phyloP scores from a whole-genome alignment of 2,888 invertebrate genomes.

The Clostera curtula region DNA sequence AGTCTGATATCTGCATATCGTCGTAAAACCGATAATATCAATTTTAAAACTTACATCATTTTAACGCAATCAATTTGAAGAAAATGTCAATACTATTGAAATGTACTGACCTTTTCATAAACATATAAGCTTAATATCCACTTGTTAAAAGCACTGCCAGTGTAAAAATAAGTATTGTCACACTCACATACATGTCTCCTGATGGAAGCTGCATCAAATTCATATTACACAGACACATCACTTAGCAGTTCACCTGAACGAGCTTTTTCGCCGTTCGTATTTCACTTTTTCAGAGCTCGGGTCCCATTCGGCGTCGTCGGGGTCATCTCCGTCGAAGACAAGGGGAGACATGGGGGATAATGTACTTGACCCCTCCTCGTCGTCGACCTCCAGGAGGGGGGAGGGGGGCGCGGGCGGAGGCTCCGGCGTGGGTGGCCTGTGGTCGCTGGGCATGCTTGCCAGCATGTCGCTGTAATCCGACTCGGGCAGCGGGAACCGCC shows the following conservation, averaged over 20 bases:
- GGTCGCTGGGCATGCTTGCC: slow-evolving; percentile 79
- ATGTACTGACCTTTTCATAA: no score
- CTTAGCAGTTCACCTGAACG: slow-evolving; percentile 34
- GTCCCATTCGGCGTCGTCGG: slow-evolving; percentile 91
- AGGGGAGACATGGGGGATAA: slow-evolving; percentile 44
- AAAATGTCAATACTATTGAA: no score
- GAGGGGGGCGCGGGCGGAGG: slow-evolving; percentile 7
- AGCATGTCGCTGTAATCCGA: slow-evolving; percentile 81
- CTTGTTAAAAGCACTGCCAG: no score
- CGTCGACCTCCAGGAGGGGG: slow-evolving; percentile 8
- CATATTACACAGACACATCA: not conserved
- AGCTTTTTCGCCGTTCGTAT: slow-evolving; percentile 40
- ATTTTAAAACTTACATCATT: no score
- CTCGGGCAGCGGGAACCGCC: slow-evolving; percentile 83
- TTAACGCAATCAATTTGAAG: no score
- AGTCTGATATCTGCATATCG: no score
- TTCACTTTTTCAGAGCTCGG: slow-evolving; percentile 50
- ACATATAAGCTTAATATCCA: no score
- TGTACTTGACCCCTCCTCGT: slow-evolving; percentile 29
- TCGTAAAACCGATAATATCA: no score
- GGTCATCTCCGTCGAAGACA: slow-evolving; percentile 83
- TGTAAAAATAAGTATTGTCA: no score
- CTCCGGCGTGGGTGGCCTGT: slow-evolving; percentile 40
- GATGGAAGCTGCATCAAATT: no score
- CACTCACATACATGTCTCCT: no score